phyloP scores from a whole-genome alignment of 2,888 invertebrate genomes.

The Octonoba sinensis region DNA sequence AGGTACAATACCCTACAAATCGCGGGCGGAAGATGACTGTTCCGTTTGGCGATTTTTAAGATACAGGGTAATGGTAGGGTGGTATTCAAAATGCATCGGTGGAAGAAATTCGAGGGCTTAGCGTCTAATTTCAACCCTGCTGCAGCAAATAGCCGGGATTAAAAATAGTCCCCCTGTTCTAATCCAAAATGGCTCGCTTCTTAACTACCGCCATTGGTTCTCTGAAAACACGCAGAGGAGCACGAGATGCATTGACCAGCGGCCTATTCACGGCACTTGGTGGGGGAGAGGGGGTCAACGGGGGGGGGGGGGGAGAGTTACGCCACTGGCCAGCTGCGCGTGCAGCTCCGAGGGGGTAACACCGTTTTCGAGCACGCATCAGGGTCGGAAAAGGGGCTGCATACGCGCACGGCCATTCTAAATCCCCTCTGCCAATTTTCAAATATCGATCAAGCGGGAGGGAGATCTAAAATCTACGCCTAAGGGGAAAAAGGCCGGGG shows the following conservation, averaged over 20 bases:
- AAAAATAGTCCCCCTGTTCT: too few relatives aligned
- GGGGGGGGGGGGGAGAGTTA: conserved; percentile 48
- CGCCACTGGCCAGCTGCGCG: conserved; percentile 56
- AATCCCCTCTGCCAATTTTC: conserved; percentile 60
- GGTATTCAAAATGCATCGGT: too few relatives aligned
- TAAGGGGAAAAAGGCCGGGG: conserved; percentile 56
- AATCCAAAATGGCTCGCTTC: conserved; percentile 47
- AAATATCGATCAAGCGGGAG: conserved; percentile 56
- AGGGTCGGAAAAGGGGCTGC: conserved; percentile 9
- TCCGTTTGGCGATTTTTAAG: too few relatives aligned
- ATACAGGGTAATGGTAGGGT: too few relatives aligned
- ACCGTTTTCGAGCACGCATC: conserved; percentile 37
- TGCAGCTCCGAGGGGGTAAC: conserved; percentile 31
- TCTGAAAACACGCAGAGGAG: conserved; percentile 40
- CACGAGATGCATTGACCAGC: conserved; percentile 55
- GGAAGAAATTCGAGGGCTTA: too few relatives aligned
- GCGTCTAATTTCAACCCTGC: too few relatives aligned
- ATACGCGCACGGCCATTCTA: conserved; percentile 53
- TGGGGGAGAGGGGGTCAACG: conserved; percentile 32
- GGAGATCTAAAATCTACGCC: conserved; percentile 61
- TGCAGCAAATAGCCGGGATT: too few relatives aligned
- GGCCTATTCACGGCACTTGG: conserved; percentile 51
- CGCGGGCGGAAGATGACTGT: too few relatives aligned
- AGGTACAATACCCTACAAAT: too few relatives aligned
- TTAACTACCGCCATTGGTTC: conserved; percentile 52